Percentiles rank a stretch among this genome's conserved stretches.
Conservation (phyloP, 2,888 invertebrate genomes). For the Gymnosoma rotundatum region DNA sequence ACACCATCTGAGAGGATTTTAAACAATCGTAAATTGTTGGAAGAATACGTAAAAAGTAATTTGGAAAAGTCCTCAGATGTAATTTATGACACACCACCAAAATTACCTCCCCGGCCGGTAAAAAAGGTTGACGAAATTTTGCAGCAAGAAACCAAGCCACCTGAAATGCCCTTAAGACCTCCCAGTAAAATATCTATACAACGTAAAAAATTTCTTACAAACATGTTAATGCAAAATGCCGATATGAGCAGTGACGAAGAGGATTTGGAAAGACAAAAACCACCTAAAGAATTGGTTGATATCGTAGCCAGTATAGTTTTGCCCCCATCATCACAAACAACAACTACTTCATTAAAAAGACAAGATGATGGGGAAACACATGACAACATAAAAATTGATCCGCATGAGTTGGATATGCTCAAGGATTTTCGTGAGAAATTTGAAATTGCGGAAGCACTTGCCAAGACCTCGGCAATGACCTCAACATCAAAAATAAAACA, state of each 20-base stretch:
- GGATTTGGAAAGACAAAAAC: conserved; percentile 49
- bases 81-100: conserved; percentile 56
- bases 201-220: conserved; percentile 75
- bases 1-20: conserved; percentile 50
- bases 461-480: conserved; percentile 84
- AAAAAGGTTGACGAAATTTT: not conserved
- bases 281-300: conserved; percentile 53
- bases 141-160: not conserved
- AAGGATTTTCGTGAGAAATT: conserved; percentile 83
- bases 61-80: conserved; percentile 25
- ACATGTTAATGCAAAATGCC: conserved; percentile 71
- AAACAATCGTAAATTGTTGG: conserved; percentile 55
- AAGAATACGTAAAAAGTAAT: conserved; percentile 65
- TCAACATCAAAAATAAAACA: conserved; percentile 83
- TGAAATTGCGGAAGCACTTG: conserved; percentile 84
- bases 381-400: conserved; percentile 63
- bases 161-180: conserved; percentile 49
- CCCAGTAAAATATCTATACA: conserved; percentile 74
- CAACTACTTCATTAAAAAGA: not conserved
- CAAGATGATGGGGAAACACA: conserved; percentile 35
- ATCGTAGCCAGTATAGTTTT: conserved; percentile 54
- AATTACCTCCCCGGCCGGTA: conserved; percentile 61
- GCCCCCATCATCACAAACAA: conserved; percentile 26
- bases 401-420: conserved; percentile 73
- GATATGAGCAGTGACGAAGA: conserved; percentile 65